Base-by-base conservation (phyloP, 2,888 invertebrate species). In the Ectropis crepuscularia region DNA sequence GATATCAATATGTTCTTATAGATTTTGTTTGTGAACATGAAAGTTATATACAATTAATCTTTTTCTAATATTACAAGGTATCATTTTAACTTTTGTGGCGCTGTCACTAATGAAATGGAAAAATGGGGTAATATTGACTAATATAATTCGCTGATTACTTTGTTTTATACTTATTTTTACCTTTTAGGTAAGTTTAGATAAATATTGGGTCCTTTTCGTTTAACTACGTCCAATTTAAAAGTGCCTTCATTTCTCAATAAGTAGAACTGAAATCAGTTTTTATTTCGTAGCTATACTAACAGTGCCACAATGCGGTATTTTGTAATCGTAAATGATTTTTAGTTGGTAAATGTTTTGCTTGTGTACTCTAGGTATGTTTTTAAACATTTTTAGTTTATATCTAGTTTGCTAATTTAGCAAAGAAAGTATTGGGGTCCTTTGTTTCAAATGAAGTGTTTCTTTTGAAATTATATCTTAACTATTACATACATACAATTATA, bases 181-280 rank as follows among this genome's bases (percentile, higher is more conserved):
- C 16, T 28, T 28, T 28, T 28, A 28, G 16, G 16, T 28, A 28
- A 28, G 16, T 28, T 28, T 28, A 28, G 16, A 28, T 28, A 28
- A 28, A 28, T 28, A 28, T 28, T 28, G 16, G 16, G 16, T 28
- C 16, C 16, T 28, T 28, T 28, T 28, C 16, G 4, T 28, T 28
- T 28, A 28, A 28, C 2, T 28, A 28, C 16, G 16, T 28, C 16
- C 16, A 82, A 88, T 88, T 87, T 88, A 81, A 85, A 89, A 88
- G 87, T 90, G 87, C 88, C 89, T 89, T 86, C 81, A 87, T 80
- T 75, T 86, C 85, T 80, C 77, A 79, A 71, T 79, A 77, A 80
- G 78, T 74, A 70, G 73, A 76, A 78, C 67, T 82, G 73, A 78
- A 80, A 81, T 79, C 75, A 76, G 76, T 78, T 82, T 75, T 82